Evolutionary conservation across 2,113 vertebrate genomes (phyloP).

Genomic region (Bos javanicus): DNA sequence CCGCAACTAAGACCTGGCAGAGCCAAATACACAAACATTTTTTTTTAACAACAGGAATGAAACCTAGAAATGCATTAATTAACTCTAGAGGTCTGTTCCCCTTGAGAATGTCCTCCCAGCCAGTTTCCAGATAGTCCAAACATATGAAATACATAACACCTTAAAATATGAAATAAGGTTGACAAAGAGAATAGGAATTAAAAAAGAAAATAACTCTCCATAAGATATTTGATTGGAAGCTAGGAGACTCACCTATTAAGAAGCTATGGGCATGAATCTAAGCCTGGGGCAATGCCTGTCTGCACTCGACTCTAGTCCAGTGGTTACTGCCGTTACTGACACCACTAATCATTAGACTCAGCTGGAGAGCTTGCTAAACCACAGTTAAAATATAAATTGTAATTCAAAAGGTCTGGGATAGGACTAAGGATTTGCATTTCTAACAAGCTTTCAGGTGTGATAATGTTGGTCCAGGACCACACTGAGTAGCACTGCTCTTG

Average conservation of each 20-base stretch:
- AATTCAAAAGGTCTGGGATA: not conserved
- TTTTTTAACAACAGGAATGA: not conserved
- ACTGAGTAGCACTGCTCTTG: not conserved
- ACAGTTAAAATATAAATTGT: not conserved
- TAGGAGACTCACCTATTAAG: not conserved
- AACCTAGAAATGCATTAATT: not conserved
- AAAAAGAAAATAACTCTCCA: not conserved
- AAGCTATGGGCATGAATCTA: not conserved
- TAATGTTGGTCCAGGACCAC: not conserved
- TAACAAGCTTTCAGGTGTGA: not conserved
- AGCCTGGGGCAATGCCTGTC: not conserved
- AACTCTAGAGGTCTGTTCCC: not conserved
- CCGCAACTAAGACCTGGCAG: not conserved
- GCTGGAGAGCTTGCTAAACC: not conserved
- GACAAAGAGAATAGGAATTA: not conserved
- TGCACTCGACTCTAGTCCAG: not conserved
- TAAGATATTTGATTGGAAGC: not conserved
- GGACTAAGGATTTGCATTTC: not conserved
- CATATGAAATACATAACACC: not conserved
- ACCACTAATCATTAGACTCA: not conserved
- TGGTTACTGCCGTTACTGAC: not conserved
- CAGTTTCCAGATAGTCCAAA: not conserved
- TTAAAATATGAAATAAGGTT: not conserved
- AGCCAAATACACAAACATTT: not conserved
- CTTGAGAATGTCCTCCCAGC: not conserved